Evolutionary conservation across 1,140 invertebrate genomes (phyloP), one percentile per base, ranked within the genome.

Genomic region (Myzus persicae): DNA sequence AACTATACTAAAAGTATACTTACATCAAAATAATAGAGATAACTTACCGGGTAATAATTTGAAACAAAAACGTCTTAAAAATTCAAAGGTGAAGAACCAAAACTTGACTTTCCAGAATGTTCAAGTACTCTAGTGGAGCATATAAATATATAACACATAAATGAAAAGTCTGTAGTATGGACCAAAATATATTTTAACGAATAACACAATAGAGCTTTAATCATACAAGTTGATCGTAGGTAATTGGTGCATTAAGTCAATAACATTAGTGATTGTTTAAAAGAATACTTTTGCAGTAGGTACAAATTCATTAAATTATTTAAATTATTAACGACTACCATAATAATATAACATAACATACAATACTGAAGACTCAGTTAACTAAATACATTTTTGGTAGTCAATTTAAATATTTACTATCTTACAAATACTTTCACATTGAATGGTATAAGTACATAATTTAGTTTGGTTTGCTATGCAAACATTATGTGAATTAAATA

Each of bases 241-340:
- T 42, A 92, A 92, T 92, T 92, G 91, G 91, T 92, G 91, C 91
- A 84, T 92, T 36, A 84, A 92, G 36, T 92, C 40, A 84, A 82
- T 92, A 82, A 92, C 46, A 81, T 84, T 54, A 92, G 44, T 84
- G 91, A 92, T 84, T 92, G 91, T 92, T 90, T 90, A 90, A 40
- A 59, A 90, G 48, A 90, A 90, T 59, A 90, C 48, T 42, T 31
- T 40, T 51, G 85, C 38, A 51, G 7, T 36, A 89, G 36, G 48
- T 89, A 89, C n/a, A 89, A 38, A 51, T 87, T 38, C 26, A 51
- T 89, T 38, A 36, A 88, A 88, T 40, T 31, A n/a, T 87, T 46
- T 67, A 67, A 67, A 67, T 54, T 38, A 54, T 90, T 54, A 26
- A 90, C 20, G 24, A 40, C 48, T 59, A 90, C 51, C 88, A 90